These are phyloP conservation scores for Orestias chungarensis DNA, from an alignment of 2,797 vertebrate genomes.

Conservation along the genomic window DNA sequence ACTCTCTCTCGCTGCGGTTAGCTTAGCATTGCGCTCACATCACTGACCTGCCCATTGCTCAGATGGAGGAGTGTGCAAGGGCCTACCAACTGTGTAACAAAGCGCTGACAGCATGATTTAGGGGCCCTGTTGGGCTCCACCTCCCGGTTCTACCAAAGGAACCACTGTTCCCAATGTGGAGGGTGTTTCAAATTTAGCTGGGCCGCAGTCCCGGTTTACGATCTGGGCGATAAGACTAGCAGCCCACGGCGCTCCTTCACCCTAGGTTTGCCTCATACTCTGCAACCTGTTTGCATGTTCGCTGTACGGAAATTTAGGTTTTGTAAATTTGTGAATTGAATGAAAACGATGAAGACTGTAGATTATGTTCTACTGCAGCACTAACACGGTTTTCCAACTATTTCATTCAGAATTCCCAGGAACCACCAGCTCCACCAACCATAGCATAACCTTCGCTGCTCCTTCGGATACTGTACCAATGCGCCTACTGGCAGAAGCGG, in stretches of 20 bases:
- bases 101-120: slow-evolving; percentile 23
- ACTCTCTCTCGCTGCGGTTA: slow-evolving; percentile 13
- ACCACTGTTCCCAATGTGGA: neutral
- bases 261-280: neutral
- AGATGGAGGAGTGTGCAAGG: neutral
- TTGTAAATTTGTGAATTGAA: no score
- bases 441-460: no score
- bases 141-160: neutral
- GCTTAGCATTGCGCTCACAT: slow-evolving; percentile 4
- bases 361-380: no score
- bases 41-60: slow-evolving; percentile 19
- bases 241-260: neutral
- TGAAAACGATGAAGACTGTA: no score
- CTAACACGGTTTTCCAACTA: no score
- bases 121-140: neutral
- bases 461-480: no score
- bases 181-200: neutral
- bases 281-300: neutral
- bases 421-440: no score
- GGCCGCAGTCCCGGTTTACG: neutral
- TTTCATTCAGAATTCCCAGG: no score
- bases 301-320: neutral
- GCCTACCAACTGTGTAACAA: neutral
- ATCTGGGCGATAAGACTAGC: neutral
- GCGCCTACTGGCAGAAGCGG: no score